Evolutionary conservation across 2,888 invertebrate species (phyloP).

Genomic region (Nephrotoma guestfalica): DNA sequence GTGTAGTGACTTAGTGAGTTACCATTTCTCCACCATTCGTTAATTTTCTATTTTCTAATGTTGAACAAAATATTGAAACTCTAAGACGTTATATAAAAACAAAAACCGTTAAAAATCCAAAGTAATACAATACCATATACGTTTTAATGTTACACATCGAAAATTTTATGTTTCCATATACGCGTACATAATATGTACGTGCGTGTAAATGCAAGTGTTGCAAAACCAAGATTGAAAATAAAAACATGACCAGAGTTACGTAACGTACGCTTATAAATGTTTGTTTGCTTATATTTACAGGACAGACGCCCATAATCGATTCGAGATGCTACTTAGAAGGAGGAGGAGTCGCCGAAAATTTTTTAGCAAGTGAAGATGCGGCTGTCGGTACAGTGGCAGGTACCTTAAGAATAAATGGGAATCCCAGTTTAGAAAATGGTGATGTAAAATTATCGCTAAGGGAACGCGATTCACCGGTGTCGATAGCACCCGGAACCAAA

Average conservation of each 20-base stretch:
- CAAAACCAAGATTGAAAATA: neutral
- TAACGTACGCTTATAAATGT: neutral
- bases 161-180: neutral
- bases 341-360: constrained; percentile 81
- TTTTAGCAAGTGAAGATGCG: constrained; percentile 77
- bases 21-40: neutral
- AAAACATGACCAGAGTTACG: neutral
- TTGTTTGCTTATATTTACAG: neutral
- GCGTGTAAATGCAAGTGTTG: neutral
- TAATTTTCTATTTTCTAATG: neutral
- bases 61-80: neutral
- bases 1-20: neutral
- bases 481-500: constrained; percentile 60
- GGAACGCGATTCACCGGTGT: constrained; percentile 65
- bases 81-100: neutral
- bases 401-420: constrained; percentile 63
- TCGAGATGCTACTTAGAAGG: constrained; percentile 80
- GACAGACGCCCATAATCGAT: constrained; percentile 41
- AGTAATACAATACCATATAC: neutral
- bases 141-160: neutral
- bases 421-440: constrained; percentile 53
- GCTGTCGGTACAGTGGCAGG: constrained; percentile 68
- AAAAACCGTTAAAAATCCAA: neutral
- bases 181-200: neutral
- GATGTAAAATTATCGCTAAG: constrained; percentile 65